phyloP scores from a whole-genome alignment of 2,797 vertebrate genomes.

The Myoxocephalus aenaeus region DNA sequence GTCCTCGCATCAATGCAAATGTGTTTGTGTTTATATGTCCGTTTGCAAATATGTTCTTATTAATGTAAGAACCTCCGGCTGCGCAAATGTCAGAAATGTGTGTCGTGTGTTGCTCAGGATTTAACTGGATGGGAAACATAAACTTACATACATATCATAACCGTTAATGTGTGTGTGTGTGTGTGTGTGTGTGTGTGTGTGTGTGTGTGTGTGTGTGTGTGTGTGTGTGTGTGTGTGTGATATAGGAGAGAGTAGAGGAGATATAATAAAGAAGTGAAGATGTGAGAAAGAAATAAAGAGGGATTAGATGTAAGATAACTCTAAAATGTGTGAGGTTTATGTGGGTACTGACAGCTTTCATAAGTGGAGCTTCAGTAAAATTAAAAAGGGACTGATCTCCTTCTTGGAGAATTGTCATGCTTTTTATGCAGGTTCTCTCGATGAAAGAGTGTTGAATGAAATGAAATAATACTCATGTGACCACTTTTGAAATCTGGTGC shows the following conservation, averaged over 20 bases:
- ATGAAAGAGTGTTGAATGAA: conserved; percentile 11
- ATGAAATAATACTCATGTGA: conserved; percentile 19
- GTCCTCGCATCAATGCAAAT: not conserved
- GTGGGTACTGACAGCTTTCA: conserved; percentile 30
- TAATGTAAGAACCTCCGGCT: not conserved
- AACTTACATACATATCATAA: conserved; percentile 2
- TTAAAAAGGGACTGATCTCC: not conserved
- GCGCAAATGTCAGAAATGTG: not conserved
- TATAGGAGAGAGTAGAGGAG: not conserved
- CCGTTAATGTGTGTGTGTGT: conserved; percentile 7
- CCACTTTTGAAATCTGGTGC: conserved; percentile 11
- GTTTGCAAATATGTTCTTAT: conserved; percentile 12
- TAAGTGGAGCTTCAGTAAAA: conserved; percentile 7
- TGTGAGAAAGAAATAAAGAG: conserved; percentile 25
- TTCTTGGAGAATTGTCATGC: not conserved
- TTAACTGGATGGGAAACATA: conserved; percentile 8
- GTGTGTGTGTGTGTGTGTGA: conserved; percentile 14
- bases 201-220: conserved; percentile 13
- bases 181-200: conserved; percentile 3
- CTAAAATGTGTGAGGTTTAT: conserved; percentile 12
- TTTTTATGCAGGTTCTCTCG: conserved; percentile 8
- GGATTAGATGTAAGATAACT: conserved; percentile 28
- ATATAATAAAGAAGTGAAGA: conserved; percentile 18
- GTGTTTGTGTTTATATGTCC: not conserved
- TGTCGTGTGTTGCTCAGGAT: conserved; percentile 14